Base-by-base conservation (phyloP, 2,888 invertebrate genomes). In the Phania funesta region DNA sequence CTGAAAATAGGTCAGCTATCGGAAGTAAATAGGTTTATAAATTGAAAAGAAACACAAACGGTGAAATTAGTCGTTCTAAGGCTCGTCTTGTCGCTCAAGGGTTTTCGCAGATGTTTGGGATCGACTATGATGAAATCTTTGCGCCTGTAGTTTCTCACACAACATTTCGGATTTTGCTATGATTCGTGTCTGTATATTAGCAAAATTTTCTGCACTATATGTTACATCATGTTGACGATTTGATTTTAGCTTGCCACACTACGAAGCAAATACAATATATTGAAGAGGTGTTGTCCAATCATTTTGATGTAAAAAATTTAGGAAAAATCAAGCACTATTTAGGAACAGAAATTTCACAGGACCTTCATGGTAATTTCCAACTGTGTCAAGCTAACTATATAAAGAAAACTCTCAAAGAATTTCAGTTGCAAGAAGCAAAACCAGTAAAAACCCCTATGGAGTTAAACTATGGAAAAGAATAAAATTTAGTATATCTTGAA, bases 21-120 rank as follows among this genome's bases (percentile, higher is more conserved):
- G 75, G 81, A n/a, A 68, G 83, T 41, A 86, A 85, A 80, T 86
- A 84, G 84, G 78, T 85, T 3, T 80, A 46, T 11, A 80, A 80
- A 58, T 3, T 78, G 1, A 78, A 78, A 26, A 18, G 64, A 0
- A 58, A 71, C 41, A 41, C 44, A 11, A 64, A 83, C 62, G 85
- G 84, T n/a, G 52, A 80, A 13, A 58, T 84, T 3, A 11, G 11
- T n/a, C 60, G 78, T 41, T 83, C 46, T 11, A 80, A 83, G 64
- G 83, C 76, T 13, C 38, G 78, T 13, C 67, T 83, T 26, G 78
- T 80, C 5, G 77, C 74, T 24, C 76, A 83, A 26, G 84, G 77
- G 0, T 82, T 76, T 56, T 52, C 41, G 6, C 84, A 79, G 11
- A 48, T 60, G 18, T 77, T 58, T 35, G 75, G 74, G 29, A 64